A percentile compares a stretch with the other conserved stretches of the same genome.
These are phyloP conservation scores for Omphaloscelis lunosa DNA, from an alignment of 2,888 invertebrate genomes.

Conservation along the genomic window DNA sequence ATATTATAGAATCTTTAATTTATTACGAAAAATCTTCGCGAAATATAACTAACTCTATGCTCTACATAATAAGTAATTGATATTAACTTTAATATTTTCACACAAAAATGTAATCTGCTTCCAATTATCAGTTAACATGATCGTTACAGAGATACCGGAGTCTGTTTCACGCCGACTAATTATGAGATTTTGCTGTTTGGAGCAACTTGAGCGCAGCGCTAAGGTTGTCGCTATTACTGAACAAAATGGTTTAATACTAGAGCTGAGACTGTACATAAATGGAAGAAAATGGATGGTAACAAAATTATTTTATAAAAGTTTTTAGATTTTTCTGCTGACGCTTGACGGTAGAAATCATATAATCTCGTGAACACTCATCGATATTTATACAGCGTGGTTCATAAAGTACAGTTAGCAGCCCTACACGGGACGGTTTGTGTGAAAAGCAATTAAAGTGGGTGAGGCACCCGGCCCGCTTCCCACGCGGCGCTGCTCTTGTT, in stretches of 20 bases:
- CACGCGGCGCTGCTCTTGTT: constrained; percentile 74
- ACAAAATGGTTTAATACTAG: background rate
- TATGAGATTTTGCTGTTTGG: constrained; percentile 42
- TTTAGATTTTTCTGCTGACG: constrained; percentile 21
- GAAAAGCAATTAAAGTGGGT: constrained; percentile 78
- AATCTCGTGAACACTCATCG: constrained; percentile 34
- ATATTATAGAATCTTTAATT: constrained; percentile 33
- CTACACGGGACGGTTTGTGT: constrained; percentile 68
- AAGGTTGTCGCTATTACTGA: constrained; percentile 29
- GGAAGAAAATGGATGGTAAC: background rate
- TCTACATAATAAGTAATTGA: constrained; percentile 40
- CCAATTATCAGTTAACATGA: constrained; percentile 53
- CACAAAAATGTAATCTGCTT: constrained; percentile 50
- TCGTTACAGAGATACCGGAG: constrained; percentile 40
- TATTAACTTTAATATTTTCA: constrained; percentile 41
- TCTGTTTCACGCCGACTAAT: constrained; percentile 33
- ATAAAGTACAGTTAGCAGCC: constrained; percentile 59
- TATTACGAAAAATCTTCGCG: constrained; percentile 8
- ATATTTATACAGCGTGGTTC: constrained; percentile 46
- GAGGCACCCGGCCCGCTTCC: constrained; percentile 78
- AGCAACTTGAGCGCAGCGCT: constrained; percentile 11
- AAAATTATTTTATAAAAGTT: no score
- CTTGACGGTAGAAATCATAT: background rate
- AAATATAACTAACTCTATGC: constrained; percentile 28
- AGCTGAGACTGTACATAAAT: background rate